A percentile compares a stretch with the other conserved stretches of the same genome.
These are phyloP conservation scores for Phymastichus coffea DNA, from an alignment of 1,140 invertebrate species.

Conservation along the genomic window DNA sequence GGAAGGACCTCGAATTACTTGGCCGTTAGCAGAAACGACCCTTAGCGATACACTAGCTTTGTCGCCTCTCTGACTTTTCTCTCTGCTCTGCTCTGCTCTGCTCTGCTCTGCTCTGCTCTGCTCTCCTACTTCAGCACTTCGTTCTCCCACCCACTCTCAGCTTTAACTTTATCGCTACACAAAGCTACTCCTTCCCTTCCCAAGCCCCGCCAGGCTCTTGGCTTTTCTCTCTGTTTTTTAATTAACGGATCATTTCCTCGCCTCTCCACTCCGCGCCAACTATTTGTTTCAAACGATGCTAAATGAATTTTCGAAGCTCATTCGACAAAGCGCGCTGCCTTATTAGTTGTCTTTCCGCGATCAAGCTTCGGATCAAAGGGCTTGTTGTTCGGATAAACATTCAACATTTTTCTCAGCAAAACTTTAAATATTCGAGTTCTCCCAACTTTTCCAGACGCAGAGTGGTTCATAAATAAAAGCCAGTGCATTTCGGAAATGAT, in stretches of 20 bases:
- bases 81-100: slow-evolving; percentile 19
- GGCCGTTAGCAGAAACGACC: slow-evolving; percentile 18
- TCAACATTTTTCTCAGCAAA: too few relatives aligned
- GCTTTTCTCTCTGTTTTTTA: neutral
- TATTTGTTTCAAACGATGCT: too few relatives aligned
- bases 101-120: too few relatives aligned
- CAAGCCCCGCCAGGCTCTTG: neutral
- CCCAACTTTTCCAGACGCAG: neutral
- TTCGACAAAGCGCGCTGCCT: too few relatives aligned
- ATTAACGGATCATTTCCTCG: neutral
- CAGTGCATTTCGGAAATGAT: too few relatives aligned
- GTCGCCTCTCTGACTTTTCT: slow-evolving; percentile 12
- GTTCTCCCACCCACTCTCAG: neutral
- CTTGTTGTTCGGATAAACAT: too few relatives aligned
- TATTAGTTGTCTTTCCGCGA: slow-evolving; percentile 12
- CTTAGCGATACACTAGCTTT: slow-evolving; percentile 6
- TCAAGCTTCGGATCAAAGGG: too few relatives aligned
- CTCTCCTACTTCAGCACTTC: too few relatives aligned
- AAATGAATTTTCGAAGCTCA: too few relatives aligned
- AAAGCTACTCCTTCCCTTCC: neutral
- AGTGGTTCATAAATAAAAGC: too few relatives aligned
- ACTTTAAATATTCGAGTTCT: slow-evolving; percentile 14
- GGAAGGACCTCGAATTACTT: slow-evolving; percentile 28
- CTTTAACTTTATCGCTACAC: slow-evolving; percentile 15
- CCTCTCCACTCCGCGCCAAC: too few relatives aligned